These are phyloP conservation scores for Smithornis capensis DNA, from an alignment of 2,113 vertebrate genomes.

Conservation along the genomic window DNA sequence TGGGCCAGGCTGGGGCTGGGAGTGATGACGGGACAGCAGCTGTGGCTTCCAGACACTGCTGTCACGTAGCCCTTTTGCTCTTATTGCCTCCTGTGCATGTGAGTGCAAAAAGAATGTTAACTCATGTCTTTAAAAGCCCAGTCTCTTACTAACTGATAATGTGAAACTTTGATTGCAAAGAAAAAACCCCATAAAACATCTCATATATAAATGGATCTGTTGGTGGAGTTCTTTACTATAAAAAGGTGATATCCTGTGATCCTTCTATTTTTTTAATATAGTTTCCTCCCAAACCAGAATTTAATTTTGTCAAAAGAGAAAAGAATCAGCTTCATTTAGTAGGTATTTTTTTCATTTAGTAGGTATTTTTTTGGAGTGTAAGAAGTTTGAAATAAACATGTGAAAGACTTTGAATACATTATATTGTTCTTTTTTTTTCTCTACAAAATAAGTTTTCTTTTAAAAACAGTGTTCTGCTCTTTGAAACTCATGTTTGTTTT, in stretches of 20 bases:
- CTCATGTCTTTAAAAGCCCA: not conserved
- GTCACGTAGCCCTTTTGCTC: not conserved
- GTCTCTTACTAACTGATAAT: not conserved
- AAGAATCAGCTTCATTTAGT: not conserved
- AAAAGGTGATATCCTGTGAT: fast-evolving
- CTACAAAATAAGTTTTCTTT: not conserved
- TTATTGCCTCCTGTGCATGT: not conserved
- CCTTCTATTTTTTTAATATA: not conserved
- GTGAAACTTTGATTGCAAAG: not conserved
- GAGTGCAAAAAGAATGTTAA: not conserved
- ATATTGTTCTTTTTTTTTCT: not conserved
- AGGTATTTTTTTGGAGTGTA: not conserved
- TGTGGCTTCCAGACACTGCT: not conserved
- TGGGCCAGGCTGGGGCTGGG: not conserved
- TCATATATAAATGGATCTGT: not conserved
- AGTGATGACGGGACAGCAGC: not conserved
- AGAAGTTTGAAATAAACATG: not conserved
- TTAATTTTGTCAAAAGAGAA: not conserved
- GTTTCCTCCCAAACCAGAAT: not conserved
- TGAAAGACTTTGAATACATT: not conserved
- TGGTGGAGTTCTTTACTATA: not conserved
- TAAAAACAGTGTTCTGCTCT: not conserved
- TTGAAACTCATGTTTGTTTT: not conserved
- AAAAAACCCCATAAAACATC: not conserved
- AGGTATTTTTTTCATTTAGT: no score